These are phyloP conservation scores for Raja brachyura DNA, from an alignment of 2,113 vertebrate genomes.

Conservation along the genomic window DNA sequence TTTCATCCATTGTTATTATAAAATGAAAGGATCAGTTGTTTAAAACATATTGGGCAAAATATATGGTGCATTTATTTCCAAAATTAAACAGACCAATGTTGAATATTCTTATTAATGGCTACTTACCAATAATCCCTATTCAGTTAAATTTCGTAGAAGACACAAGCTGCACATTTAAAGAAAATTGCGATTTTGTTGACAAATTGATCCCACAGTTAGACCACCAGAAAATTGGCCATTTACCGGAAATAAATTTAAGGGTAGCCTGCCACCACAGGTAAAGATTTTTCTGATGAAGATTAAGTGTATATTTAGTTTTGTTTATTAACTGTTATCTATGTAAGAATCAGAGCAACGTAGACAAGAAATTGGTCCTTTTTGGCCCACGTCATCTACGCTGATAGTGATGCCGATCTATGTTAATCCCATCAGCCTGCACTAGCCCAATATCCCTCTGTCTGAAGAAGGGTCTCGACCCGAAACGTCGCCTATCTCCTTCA, in stretches of 20 bases:
- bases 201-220: neutral
- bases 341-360: too few species aligned
- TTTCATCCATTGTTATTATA: constrained; percentile 5
- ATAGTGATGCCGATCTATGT: too few species aligned
- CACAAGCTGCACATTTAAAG: neutral
- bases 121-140: neutral
- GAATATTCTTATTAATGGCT: neutral
- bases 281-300: neutral
- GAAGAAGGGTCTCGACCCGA: too few species aligned
- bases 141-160: neutral
- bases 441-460: too few species aligned
- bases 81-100: neutral
- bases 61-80: neutral
- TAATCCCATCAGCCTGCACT: too few species aligned
- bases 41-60: neutral
- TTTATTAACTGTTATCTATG: neutral
- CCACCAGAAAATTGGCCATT: neutral
- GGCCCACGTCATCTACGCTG: too few species aligned
- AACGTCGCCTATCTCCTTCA: too few species aligned
- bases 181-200: neutral
- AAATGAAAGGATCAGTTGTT: neutral
- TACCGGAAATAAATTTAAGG: neutral
- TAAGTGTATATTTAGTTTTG: neutral
- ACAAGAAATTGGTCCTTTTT: too few species aligned
- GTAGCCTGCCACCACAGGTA: neutral